A percentile compares a stretch with the other conserved stretches of the same genome.
Conservation (phyloP, 2,888 invertebrate genomes). For the Philereme transversata region DNA sequence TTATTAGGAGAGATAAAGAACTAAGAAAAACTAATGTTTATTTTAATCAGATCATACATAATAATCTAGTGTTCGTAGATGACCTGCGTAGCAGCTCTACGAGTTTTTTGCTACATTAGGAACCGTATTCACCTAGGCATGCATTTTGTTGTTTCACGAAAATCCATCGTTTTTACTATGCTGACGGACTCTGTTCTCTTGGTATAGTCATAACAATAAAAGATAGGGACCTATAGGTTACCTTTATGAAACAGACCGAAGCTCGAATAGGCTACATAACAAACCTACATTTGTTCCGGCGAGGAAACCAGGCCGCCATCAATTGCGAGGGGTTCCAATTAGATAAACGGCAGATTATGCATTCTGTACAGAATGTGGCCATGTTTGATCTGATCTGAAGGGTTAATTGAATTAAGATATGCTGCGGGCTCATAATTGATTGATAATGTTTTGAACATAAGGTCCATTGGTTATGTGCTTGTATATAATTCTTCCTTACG, state of each 20-base stretch:
- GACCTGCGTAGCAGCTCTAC: conserved; percentile 25
- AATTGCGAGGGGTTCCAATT: conserved; percentile 40
- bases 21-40: too few species aligned
- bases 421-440: conserved; percentile 37
- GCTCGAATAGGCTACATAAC: conserved; percentile 16
- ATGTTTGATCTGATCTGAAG: conserved; percentile 39
- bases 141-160: not conserved
- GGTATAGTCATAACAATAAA: not conserved
- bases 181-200: not conserved
- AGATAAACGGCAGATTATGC: conserved; percentile 40
- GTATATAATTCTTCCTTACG: too few species aligned
- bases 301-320: conserved; percentile 36
- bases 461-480: too few species aligned
- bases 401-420: conserved; percentile 41
- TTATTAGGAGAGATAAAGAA: too few species aligned
- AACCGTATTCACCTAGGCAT: not conserved
- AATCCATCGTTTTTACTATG: not conserved
- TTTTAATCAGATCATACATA: too few species aligned
- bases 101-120: conserved; percentile 7
- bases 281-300: conserved; percentile 22
- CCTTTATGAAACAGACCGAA: conserved; percentile 13
- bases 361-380: conserved; percentile 37
- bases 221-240: not conserved
- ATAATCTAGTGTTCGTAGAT: not conserved
- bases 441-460: conserved; percentile 25